Base-by-base conservation (phyloP, 2,888 invertebrate genomes). In the Ferdinandea cuprea region DNA sequence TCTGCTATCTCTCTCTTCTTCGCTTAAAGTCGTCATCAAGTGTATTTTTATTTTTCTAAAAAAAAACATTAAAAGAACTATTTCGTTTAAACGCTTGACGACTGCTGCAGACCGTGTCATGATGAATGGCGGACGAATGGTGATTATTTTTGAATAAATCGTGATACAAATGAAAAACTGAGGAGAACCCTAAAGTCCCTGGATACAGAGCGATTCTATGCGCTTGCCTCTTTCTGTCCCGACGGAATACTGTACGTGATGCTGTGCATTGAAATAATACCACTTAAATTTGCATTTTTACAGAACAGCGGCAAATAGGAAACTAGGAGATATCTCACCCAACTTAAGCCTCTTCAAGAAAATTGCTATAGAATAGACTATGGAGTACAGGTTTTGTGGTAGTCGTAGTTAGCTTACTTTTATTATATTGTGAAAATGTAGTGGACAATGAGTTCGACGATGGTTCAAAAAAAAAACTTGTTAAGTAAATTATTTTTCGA, bases 61-160 rank as follows among this genome's bases (percentile, higher is more conserved):
- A 56, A 58, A 32, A 35, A 13, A 46, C 42, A 52, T 52, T 59
- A 66, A n/a, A n/a, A n/a, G n/a, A 66, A 77, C 32, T 66, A 61
- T 72, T 72, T 72, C 72, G 68, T 72, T 83, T 63, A 77, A 78
- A 78, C 78, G 66, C 66, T 68, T 68, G 83, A 83, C 68, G 78
- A 73, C 78, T 83, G 78, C 78, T 83, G 78, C 83, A 83, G 72
- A 83, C 66, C 78, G 48, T 83, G 78, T 73, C 83, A 66, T 78
- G 78, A 78, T 78, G 72, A 83, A 83, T 83, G 78, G 66, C 63
- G 66, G 78, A 72, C 63, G 77, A 63, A 48, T 63, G 63, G 83
- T 78, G 78, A 83, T 78, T 83, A 83, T 72, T 78, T 83, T 73
- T 83, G 72, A 83, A 77, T 83, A 83, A 83, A 83, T 78, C 72